Conservation (phyloP, 2,888 invertebrate species). For the Phalera bucephala region DNA sequence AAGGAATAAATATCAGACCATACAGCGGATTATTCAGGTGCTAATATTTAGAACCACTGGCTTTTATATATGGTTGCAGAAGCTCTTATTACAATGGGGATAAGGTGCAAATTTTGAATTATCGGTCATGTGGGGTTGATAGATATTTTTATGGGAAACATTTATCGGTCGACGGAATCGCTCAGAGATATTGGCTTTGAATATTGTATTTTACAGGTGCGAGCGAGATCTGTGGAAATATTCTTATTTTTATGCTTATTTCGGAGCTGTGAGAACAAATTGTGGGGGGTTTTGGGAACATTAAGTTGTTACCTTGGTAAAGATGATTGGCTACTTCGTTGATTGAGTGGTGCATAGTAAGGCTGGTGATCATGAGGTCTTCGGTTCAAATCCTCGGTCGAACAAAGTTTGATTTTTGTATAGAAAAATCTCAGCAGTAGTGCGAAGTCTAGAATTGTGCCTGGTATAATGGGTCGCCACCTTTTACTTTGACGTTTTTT, state of each 20-base stretch:
- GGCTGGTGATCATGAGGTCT: too few species aligned
- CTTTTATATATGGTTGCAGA: constrained; percentile 6
- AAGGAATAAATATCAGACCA: constrained; percentile 36
- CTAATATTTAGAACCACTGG: constrained; percentile 34
- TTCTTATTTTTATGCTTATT: constrained; percentile 30
- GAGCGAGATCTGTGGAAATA: constrained; percentile 28
- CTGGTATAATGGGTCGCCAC: too few species aligned
- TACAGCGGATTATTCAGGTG: constrained; percentile 41
- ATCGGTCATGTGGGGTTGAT: constrained; percentile 10
- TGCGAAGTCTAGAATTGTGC: too few species aligned
- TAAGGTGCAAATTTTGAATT: constrained; percentile 18
- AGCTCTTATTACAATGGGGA: not conserved
- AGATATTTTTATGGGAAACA: constrained; percentile 49
- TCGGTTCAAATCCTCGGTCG: too few species aligned
- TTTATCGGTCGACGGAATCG: constrained; percentile 46
- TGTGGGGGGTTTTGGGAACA: too few species aligned
- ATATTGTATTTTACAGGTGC: constrained; percentile 43
- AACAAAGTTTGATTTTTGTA: too few species aligned
- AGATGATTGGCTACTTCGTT: too few species aligned
- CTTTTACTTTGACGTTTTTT: too few species aligned
- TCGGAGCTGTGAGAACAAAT: constrained; percentile 8
- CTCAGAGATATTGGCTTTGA: constrained; percentile 41
- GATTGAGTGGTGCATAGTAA: too few species aligned
- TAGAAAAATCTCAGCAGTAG: too few species aligned
- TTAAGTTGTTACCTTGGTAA: too few species aligned